These are phyloP conservation scores for Bergia puertoricense DNA, from an alignment of 92 coral and sea anemone genomes.

Conservation along the genomic window DNA sequence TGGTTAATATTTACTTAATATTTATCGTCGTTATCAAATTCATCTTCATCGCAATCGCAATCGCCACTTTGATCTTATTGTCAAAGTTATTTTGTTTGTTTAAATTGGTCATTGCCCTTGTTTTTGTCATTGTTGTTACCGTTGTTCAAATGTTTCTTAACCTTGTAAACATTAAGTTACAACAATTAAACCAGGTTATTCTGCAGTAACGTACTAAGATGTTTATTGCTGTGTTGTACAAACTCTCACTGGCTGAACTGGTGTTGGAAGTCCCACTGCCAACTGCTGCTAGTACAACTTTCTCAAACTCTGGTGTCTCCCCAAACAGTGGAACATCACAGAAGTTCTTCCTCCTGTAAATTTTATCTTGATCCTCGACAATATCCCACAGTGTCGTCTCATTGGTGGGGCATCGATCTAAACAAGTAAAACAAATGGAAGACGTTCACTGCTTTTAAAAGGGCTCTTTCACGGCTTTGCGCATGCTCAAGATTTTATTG, in stretches of 20 bases:
- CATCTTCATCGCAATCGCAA: no score
- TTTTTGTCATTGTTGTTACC: no score
- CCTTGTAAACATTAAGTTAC: background rate
- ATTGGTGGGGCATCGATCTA: conserved; percentile 17
- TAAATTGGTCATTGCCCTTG: no score
- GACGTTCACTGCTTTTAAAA: background rate
- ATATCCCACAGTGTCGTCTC: conserved; percentile 15
- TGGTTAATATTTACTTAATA: no score
- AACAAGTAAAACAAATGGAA: background rate
- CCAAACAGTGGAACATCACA: conserved; percentile 73
- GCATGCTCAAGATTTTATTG: no score
- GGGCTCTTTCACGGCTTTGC: no score
- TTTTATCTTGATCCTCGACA: background rate
- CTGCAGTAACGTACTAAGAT: background rate
- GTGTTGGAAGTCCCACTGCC: conserved; percentile 41
- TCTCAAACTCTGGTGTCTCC: conserved; percentile 77
- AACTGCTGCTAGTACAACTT: conserved; percentile 42
- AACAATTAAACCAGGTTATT: background rate
- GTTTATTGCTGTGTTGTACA: conserved; percentile 43
- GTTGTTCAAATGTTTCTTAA: no score
- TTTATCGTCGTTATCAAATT: no score
- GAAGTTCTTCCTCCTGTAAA: background rate
- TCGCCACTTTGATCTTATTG: no score
- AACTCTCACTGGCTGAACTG: conserved; percentile 43
- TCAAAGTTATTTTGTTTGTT: no score